These are phyloP conservation scores for Plestiodon gilberti DNA, from an alignment of 2,113 vertebrate genomes.

Conservation along the genomic window DNA sequence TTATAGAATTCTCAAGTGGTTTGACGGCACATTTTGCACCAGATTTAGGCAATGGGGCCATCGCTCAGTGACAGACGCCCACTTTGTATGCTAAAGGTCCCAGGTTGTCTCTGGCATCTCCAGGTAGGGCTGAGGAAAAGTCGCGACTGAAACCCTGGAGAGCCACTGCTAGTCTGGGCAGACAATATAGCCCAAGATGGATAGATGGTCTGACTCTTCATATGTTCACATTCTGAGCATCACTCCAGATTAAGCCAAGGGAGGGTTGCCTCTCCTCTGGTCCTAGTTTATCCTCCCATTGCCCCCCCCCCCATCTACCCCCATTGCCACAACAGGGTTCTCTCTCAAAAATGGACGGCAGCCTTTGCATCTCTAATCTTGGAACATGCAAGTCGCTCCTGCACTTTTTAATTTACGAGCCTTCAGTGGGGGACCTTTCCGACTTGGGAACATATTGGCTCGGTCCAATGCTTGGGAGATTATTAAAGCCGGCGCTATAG, in stretches of 20 bases:
- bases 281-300: not conserved
- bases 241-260: not conserved
- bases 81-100: too few species aligned
- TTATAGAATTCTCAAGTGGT: not conserved
- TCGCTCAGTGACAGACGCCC: too few species aligned
- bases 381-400: slow-evolving; percentile 42
- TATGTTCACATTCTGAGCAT: not conserved
- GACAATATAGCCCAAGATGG: too few species aligned
- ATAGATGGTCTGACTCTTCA: too few species aligned
- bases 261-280: not conserved
- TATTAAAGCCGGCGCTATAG: slow-evolving; percentile 81
- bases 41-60: not conserved
- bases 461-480: slow-evolving; percentile 80
- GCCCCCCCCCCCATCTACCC: not conserved
- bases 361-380: slow-evolving; percentile 71
- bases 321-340: not conserved
- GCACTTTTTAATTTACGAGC: slow-evolving; percentile 77
- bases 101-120: too few species aligned
- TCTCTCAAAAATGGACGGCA: slow-evolving; percentile 25
- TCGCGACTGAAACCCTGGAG: too few species aligned
- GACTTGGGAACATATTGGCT: slow-evolving; percentile 82
- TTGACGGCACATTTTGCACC: not conserved
- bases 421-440: slow-evolving; percentile 71
- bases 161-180: too few species aligned
- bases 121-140: too few species aligned